Evolutionary conservation across 2,113 vertebrate genomes (phyloP), one percentile per base, ranked within the genome.

Genomic region (Lathamus discolor): DNA sequence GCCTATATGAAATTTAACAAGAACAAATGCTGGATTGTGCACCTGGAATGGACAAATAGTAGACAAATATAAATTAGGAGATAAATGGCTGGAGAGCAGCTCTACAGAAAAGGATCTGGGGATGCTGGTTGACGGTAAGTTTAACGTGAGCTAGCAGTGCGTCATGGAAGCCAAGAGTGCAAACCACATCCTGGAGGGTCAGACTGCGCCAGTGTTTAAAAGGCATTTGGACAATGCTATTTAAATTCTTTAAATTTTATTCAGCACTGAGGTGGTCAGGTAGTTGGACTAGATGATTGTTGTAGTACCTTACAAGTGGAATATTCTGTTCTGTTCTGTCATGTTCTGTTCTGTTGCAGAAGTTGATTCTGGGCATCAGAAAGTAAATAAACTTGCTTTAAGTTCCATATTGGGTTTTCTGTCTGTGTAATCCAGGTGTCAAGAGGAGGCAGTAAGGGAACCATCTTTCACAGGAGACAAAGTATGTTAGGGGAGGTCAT

Each of bases 221-320:
- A 85, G 39, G 31, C 28, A 27, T 85, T 66, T 69, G 22, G 31
- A 69, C 61, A 74, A 29, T 41, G 28, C 7, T 12, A 11, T 82
- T 49, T 51, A 82, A 18, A 37, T 25, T 5, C 3, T 49, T 74
- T 74, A 55, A 61, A 12, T 61, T 88, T 85, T 69, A 11, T 7
- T 82, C 13, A 63, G 9, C 8, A 19, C 25, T 62, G 33, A 82
- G 69, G 39, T 59, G 15, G 16, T 55, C 67, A 93, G n/a, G 31
- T 8, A 88, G 37, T 61, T 83, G 29, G 33, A 59, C 33, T 59
- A 59, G 20, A 23, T 13, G 2, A n/a, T 23, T 0, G 0, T 3
- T 84, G 20, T 17, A 20, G 15, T 44, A 48, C 3, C 39, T 61
- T 54, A 44, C 4, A 59, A 73, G 3, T 35, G 35, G 62, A 94